Evolutionary conservation across 2,797 vertebrate genomes (phyloP), one percentile per base, ranked within the genome.

Genomic region (Amazona finschi): DNA sequence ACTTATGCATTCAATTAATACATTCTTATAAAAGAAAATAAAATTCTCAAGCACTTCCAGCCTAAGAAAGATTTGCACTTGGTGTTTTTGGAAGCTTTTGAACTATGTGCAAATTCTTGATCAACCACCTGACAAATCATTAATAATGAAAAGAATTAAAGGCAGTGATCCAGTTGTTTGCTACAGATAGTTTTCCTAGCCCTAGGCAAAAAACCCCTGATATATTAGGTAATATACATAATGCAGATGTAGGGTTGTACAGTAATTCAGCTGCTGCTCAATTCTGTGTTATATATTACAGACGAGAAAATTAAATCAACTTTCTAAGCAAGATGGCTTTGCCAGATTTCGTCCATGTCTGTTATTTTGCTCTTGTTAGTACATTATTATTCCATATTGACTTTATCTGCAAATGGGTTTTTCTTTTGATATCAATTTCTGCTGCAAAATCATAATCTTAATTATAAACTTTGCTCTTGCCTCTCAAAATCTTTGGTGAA

Each of bases 231-330:
- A 52, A 81, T 44, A 62, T 61, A 55, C 57, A 46, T 61, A 93
- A 94, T 82, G 36, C 36, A 82, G 73, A 80, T 31, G 61, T 24
- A 69, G 19, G 85, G 9, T 82, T 61, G 31, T n/a, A 43, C 36
- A 76, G 18, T 53, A 89, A 81, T 66, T 66, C 71, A 77, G 46
- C 58, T 77, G 31, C 60, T 85, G 46, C 17, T 87, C 17, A 50
- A n/a, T 67, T 80, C 58, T 60, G 5, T 89, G 55, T 81, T 89
- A 66, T 90, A 62, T 91, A 75, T 83, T 90, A 47, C 36, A 80
- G 94, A 85, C 18, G 31, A 61, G 67, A 85, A 76, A 79, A 57
- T 49, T 67, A 92, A 93, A 82, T 91, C 73, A 78, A 87, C 75
- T 96, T 94, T 93, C 52, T 57, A 80, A 90, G 43, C 36, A 82